Evolutionary conservation across 2,888 invertebrate species (phyloP).

Genomic region (Nomada lathburiana): DNA sequence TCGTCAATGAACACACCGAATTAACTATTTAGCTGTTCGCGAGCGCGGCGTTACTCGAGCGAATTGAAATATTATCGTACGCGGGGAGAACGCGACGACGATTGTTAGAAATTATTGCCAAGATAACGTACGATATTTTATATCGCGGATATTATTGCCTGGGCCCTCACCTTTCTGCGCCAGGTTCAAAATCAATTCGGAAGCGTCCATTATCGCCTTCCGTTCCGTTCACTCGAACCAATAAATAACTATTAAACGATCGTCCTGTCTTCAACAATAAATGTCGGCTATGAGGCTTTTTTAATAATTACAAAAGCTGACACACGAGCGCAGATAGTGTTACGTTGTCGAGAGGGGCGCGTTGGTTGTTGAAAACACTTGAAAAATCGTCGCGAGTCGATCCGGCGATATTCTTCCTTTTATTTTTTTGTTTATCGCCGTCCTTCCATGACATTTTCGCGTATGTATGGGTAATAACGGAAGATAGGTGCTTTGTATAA

Average conservation of each 20-base stretch:
- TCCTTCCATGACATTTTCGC: conserved; percentile 41
- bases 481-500: conserved; percentile 11
- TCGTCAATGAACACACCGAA: no score
- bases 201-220: conserved; percentile 44
- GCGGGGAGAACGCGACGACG: no score
- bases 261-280: conserved; percentile 67
- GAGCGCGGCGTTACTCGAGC: no score
- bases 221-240: neutral
- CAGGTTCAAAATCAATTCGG: conserved; percentile 53
- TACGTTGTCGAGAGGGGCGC: conserved; percentile 65
- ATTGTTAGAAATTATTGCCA: no score
- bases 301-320: conserved; percentile 69
- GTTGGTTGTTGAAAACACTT: conserved; percentile 75
- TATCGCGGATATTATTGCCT: neutral
- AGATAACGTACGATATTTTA: neutral
- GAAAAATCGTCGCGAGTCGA: conserved; percentile 68
- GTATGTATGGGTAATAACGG: conserved; percentile 1
- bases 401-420: conserved; percentile 57
- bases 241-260: conserved; percentile 27
- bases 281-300: conserved; percentile 43
- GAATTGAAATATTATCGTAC: no score
- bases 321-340: conserved; percentile 62
- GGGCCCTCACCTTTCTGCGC: conserved; percentile 54
- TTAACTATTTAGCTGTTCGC: no score
- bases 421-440: neutral